Evolutionary conservation across 2,113 vertebrate species (phyloP).

Genomic region (Tricholaema leucomelas): DNA sequence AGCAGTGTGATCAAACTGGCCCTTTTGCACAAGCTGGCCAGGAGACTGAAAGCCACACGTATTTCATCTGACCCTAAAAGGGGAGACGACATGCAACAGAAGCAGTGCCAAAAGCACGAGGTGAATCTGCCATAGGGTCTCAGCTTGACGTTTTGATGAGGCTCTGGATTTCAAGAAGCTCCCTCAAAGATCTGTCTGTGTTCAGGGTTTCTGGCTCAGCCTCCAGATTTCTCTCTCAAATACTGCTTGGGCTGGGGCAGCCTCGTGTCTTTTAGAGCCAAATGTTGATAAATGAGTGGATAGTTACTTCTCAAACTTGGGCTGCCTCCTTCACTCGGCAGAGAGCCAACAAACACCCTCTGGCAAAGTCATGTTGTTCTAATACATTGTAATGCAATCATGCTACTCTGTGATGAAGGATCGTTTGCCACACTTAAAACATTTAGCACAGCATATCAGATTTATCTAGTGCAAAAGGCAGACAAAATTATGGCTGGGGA

Average conservation of each 20-base stretch:
- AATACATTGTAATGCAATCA: slow-evolving; percentile 30
- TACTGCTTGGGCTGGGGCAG: neutral
- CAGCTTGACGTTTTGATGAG: neutral
- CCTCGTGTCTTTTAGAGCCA: neutral
- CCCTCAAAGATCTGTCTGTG: neutral
- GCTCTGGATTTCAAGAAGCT: neutral
- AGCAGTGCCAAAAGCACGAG: neutral
- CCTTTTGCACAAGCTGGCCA: neutral
- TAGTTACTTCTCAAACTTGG: slow-evolving; percentile 16
- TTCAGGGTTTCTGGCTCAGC: neutral
- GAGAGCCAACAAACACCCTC: slow-evolving; percentile 5
- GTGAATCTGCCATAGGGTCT: neutral
- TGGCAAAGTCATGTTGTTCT: slow-evolving; percentile 57
- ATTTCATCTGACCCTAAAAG: neutral
- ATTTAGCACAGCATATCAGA: slow-evolving; percentile 24
- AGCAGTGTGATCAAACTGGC: neutral
- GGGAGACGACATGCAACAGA: neutral
- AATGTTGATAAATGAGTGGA: slow-evolving; percentile 35
- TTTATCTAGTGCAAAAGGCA: slow-evolving; percentile 28
- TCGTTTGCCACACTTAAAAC: slow-evolving; percentile 29
- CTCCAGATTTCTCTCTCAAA: slow-evolving; percentile 2
- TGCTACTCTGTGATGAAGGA: slow-evolving; percentile 14
- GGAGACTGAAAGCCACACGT: neutral
- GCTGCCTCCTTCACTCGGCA: neutral
- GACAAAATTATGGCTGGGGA: neutral